Percentiles rank a stretch among this genome's conserved stretches.
phyloP scores from a whole-genome alignment of 1,140 invertebrate genomes.

The Trinorchestia longiramus region DNA sequence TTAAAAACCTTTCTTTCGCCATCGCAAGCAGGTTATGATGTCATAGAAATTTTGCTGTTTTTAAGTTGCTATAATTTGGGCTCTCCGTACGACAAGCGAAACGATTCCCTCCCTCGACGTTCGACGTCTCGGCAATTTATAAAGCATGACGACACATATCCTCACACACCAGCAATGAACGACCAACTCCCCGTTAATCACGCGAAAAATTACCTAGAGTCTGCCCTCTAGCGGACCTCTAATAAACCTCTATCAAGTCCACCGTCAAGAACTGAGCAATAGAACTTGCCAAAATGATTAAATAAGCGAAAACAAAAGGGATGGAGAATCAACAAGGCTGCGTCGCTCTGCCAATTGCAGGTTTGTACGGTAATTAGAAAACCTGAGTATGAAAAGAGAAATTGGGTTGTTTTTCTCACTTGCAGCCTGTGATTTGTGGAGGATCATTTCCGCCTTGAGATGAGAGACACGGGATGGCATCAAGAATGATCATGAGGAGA shows the following conservation, averaged over 20 bases:
- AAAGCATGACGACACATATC: slow-evolving; percentile 38
- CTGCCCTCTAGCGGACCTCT: slow-evolving; percentile 18
- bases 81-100: background rate
- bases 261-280: slow-evolving; percentile 26
- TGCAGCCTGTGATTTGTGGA: background rate
- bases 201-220: slow-evolving; percentile 28
- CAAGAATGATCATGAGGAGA: background rate
- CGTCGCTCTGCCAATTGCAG: background rate
- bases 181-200: slow-evolving; percentile 39
- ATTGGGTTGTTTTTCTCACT: slow-evolving; percentile 42
- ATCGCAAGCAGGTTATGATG: background rate
- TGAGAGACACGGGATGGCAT: background rate
- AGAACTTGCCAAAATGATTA: slow-evolving; percentile 17
- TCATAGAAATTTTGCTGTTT: background rate
- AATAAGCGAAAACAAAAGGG: slow-evolving; percentile 39
- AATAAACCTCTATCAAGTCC: slow-evolving; percentile 47
- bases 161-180: slow-evolving; percentile 12
- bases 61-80: background rate
- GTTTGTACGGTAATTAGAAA: slow-evolving; percentile 1
- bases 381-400: slow-evolving; percentile 3
- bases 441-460: slow-evolving; percentile 1
- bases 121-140: slow-evolving; percentile 3
- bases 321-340: slow-evolving; percentile 11
- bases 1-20: background rate
- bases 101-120: background rate